Conservation (phyloP, 2,113 vertebrate species). For the Serilophus lunatus region DNA sequence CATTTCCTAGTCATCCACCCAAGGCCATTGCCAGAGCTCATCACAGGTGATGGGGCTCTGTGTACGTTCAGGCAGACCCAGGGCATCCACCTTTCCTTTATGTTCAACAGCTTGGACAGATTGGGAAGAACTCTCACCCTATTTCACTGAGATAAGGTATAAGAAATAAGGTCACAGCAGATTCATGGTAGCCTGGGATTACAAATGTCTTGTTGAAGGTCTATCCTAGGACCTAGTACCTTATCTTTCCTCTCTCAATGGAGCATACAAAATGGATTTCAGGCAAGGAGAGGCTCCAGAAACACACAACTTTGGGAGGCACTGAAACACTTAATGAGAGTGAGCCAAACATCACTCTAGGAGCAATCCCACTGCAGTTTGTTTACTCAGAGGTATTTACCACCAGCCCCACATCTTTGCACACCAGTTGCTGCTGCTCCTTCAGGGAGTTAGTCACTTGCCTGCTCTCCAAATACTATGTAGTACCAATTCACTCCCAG, state of each 20-base stretch:
- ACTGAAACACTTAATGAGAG: neutral
- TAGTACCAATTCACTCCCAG: slow-evolving; percentile 17
- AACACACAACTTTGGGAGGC: neutral
- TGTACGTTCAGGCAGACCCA: neutral
- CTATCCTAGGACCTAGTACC: neutral
- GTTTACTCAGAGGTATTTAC: slow-evolving; percentile 9
- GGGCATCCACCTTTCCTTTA: neutral
- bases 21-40: neutral
- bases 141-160: fast-evolving
- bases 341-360: neutral
- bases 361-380: neutral
- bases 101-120: neutral
- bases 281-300: neutral
- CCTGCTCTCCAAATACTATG: slow-evolving; percentile 22
- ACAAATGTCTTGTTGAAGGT: neutral
- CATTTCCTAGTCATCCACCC: neutral
- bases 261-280: neutral
- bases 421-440: slow-evolving; percentile 1
- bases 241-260: neutral
- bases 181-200: neutral
- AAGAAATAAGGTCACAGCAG: neutral
- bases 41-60: neutral
- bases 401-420: neutral
- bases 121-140: neutral
- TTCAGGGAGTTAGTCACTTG: slow-evolving; percentile 4